Evolutionary conservation across 2,888 invertebrate species (phyloP).

Genomic region (Athetis lepigone): DNA sequence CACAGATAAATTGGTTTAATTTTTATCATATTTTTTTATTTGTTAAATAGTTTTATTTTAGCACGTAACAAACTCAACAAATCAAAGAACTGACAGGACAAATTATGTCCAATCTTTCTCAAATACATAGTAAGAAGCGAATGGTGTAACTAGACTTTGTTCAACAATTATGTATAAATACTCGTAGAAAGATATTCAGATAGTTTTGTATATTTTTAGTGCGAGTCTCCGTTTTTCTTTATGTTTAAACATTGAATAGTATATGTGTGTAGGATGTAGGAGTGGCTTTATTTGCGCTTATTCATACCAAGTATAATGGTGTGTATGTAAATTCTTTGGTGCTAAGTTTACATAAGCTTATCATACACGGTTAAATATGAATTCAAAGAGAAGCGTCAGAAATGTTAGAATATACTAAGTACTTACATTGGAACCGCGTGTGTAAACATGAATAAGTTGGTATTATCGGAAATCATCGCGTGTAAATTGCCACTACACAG

Average conservation of each 20-base stretch:
- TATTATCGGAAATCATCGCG: slow-evolving; percentile 54
- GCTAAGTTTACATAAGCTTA: slow-evolving; percentile 24
- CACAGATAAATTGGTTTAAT: too few relatives aligned
- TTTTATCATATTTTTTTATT: too few relatives aligned
- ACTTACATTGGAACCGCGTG: slow-evolving; percentile 2
- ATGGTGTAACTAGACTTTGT: too few relatives aligned
- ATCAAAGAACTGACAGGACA: too few relatives aligned
- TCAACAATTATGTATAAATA: too few relatives aligned
- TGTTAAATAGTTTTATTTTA: too few relatives aligned
- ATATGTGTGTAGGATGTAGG: not conserved
- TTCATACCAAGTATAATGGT: slow-evolving; percentile 20
- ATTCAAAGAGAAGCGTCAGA: slow-evolving; percentile 21
- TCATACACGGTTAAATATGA: slow-evolving; percentile 18
- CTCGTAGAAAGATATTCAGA: too few relatives aligned
- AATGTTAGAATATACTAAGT: slow-evolving; percentile 19
- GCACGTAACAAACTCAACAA: too few relatives aligned
- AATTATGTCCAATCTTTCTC: too few relatives aligned
- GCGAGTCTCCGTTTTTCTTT: not conserved
- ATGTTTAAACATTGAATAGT: slow-evolving; percentile 9
- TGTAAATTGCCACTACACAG: slow-evolving; percentile 51
- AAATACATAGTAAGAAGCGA: too few relatives aligned
- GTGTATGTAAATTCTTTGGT: slow-evolving; percentile 12
- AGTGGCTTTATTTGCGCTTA: slow-evolving; percentile 14
- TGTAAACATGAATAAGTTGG: slow-evolving; percentile 44
- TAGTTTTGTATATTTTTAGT: too few relatives aligned